Evolutionary conservation across 2,797 vertebrate genomes (phyloP), one percentile per base, ranked within the genome.

Genomic region (Eulemur coronatus): DNA sequence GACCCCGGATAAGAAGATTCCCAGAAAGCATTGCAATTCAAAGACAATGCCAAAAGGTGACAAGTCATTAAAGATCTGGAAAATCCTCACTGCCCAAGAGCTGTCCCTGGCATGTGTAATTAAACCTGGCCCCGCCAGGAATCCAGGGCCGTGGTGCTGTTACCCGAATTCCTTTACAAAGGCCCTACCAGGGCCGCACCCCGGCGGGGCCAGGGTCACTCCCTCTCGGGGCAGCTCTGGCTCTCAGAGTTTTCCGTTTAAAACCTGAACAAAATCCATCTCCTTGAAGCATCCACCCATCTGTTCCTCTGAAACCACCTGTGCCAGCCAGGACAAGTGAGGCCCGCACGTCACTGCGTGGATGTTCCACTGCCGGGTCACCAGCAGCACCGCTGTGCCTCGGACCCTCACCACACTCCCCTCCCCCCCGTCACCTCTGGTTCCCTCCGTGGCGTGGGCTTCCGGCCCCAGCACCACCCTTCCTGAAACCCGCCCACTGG

Each of bases 321-420:
- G 6, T 48, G 35, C 63, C 59, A 33, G 2, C 26, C 15, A 6
- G 61, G 59, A 52, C 6, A 17, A 10, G 24, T 3, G 0, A 9
- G 57, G 14, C 4, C 57, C 0, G 0, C 43, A 4, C 17, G 5
- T 7, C 24, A 4, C 48, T 24, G 0, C 3, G 24, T 1, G 8
- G 33, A 2, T 2, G 38, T 20, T 6, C 67, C 20, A 2, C 9
- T 57, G 13, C 1, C 1, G 4, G 18, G 7, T 6, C 61, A 4
- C n/a, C 18, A 65, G 30, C 2, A 2, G 13, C 11, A 1, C n/a
- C 4, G 4, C 35, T 9, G 1, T 0, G 20, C 35, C 1, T 4
- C 35, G 10, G 8, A 2, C 1, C 57, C 9, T 7, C 0, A 0
- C 14, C 69, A 24, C 5, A 14, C n/a, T 57, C 33, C 18, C 69